A percentile compares a stretch with the other conserved stretches of the same genome.
phyloP scores from a whole-genome alignment of 2,113 vertebrate genomes.

The Diphyllodes magnificus region DNA sequence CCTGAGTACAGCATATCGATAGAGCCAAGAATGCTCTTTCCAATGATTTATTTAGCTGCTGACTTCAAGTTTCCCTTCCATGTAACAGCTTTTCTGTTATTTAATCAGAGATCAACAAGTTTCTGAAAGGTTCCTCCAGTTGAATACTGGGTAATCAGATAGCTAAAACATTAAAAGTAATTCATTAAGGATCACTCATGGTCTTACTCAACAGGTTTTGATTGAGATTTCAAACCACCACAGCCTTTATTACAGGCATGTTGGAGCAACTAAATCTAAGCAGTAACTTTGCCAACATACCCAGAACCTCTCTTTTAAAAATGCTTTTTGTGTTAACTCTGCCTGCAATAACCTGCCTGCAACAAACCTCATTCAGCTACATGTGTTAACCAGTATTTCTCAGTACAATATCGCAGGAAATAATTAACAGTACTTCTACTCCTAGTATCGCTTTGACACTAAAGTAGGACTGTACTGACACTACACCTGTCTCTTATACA shows the following conservation, averaged over 20 bases:
- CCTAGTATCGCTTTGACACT: neutral
- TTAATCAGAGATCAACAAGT: neutral
- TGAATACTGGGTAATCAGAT: conserved; percentile 26
- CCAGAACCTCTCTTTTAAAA: neutral
- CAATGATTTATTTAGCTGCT: conserved; percentile 7
- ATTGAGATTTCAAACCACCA: neutral
- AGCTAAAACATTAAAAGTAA: conserved; percentile 38
- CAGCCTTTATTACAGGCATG: conserved; percentile 21
- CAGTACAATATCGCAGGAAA: neutral
- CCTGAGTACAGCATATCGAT: neutral
- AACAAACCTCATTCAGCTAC: neutral
- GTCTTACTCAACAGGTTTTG: conserved; percentile 28
- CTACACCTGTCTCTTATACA: too few relatives aligned
- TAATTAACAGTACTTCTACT: neutral
- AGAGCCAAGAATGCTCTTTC: neutral
- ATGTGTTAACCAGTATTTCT: neutral
- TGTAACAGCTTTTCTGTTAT: neutral
- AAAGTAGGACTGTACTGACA: neutral
- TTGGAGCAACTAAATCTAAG: neutral
- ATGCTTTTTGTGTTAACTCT: neutral
- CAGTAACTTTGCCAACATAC: neutral
- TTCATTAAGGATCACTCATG: conserved; percentile 29
- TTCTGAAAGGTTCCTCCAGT: conserved; percentile 27
- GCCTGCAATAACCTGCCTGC: neutral
- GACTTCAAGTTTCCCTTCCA: neutral